Base-by-base conservation (phyloP, 2,888 invertebrate species). In the Thumatha senex region DNA sequence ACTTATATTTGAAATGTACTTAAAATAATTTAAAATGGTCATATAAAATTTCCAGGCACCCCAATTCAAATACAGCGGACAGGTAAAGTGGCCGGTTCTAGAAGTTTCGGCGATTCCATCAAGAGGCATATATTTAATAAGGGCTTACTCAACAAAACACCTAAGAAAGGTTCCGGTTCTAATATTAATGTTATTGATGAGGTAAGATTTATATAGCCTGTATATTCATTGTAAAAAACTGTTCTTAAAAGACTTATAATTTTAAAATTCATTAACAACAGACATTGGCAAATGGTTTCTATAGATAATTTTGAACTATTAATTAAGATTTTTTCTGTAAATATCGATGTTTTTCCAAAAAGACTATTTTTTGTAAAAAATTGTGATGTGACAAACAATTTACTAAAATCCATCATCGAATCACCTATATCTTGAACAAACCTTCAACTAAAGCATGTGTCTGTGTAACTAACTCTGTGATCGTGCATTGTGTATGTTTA, bases 111-210 rank as follows among this genome's bases (percentile, higher is more conserved):
- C 0, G 96, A 96, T 74, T 96, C 96, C 0, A 96, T 97, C 61
- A 97, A 96, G 80, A 95, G 96, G 68, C 96, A 96, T 71, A 96
- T 96, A 53, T 97, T 97, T 72, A 95, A 95, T 73, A 96, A 95
- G 76, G 94, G 93, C 7, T 78, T 94, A 4, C 77, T 92, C 40
- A 92, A 91, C 52, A 92, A 89, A 57, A 90, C 92, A 1, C 90
- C 91, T 2, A 92, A 92, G 76, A 93, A 93, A 64, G 89, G 89
- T 0, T 89, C 89, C 0, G 83, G 78, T 0, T 75, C 82, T 1
- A 73, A 69, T 50, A 87, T 89, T 36, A 82, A 80, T 58, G 79
- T 84, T 5, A 81, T 90, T 14, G 85, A 85, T 10, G 91, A 91
- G 84, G 91, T 91, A 61, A 56, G 68, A 34, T 7, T 4, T 15